Evolutionary conservation across 2,888 invertebrate species (phyloP), one percentile per base, ranked within the genome.

Genomic region (Eristalis tenax): DNA sequence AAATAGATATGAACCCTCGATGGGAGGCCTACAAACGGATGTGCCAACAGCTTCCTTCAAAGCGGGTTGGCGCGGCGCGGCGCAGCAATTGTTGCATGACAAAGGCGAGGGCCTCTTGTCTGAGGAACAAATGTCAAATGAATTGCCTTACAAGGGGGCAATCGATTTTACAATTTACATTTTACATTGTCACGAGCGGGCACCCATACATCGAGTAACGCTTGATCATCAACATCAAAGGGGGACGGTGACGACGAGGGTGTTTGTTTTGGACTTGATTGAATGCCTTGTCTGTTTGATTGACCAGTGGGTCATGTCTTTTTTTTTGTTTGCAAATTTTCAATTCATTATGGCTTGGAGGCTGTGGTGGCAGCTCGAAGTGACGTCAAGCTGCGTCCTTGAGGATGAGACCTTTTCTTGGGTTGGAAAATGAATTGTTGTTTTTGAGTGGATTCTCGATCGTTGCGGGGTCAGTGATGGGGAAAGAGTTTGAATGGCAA

Each of bases 221-320:
- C 28, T 57, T 69, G 6, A 18, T 69, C 35, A 35, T 57, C 57
- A 43, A 35, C 32, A 69, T 69, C 57, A 70, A 70, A 70, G 56
- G 38, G 18, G 38, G 18, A 50, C 43, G n/a, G 26, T 1, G 26
- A 1, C 50, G 15, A 69, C 35, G 35, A 70, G 23, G 69, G 32
- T 70, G 69, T 70, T 70, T 57, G 38, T 57, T 70, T 57, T 38
- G 18, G 15, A 6, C 57, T 57, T 70, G 69, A 70, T 70, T 70
- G 69, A 69, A 57, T 70, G 57, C 22, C 57, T 57, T 70, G 56
- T 70, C 57, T 57, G 69, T 38, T 38, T 22, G 35, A 70, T 35
- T 57, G 38, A 57, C 69, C 69, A 57, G 56, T 35, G 18, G 50
- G 32, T 8, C 32, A 6, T 8, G 32, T 32, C 4, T 32, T 4